Conservation (phyloP, 2,797 vertebrate genomes). For the Mallotus villosus region DNA sequence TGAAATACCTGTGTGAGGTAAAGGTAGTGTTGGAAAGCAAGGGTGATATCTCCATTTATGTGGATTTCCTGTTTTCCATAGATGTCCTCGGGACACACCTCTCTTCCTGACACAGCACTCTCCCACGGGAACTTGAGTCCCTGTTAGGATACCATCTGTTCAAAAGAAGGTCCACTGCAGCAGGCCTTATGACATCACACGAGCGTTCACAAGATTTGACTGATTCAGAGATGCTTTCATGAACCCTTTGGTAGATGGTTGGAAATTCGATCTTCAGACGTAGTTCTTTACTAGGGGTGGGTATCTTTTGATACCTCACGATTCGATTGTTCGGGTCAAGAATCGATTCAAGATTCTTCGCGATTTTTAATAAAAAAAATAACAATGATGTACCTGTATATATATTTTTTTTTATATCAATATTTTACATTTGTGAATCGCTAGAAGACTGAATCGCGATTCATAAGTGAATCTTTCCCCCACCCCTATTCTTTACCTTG, state of each 20-base stretch:
- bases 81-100: slow-evolving; percentile 87
- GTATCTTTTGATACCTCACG: too few relatives aligned
- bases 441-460: too few relatives aligned
- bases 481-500: slow-evolving; percentile 68
- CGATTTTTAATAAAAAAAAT: too few relatives aligned
- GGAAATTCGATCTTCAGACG: not conserved
- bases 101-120: slow-evolving; percentile 85
- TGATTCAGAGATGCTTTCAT: not conserved
- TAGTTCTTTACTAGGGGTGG: too few relatives aligned
- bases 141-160: slow-evolving; percentile 65
- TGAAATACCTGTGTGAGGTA: slow-evolving; percentile 81
- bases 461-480: too few relatives aligned
- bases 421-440: too few relatives aligned
- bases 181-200: not conserved
- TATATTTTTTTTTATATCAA: too few relatives aligned
- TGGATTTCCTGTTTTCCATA: slow-evolving; percentile 92
- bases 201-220: not conserved
- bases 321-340: too few relatives aligned
- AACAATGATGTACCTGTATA: too few relatives aligned
- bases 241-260: not conserved
- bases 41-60: slow-evolving; percentile 84
- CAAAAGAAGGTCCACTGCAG: slow-evolving; percentile 16
- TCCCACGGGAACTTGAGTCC: slow-evolving; percentile 96
- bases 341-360: too few relatives aligned
- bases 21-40: slow-evolving; percentile 90